These are phyloP conservation scores for Brachionus asplanchnoidis DNA, from an alignment of 1,140 invertebrate genomes.

Conservation along the genomic window DNA sequence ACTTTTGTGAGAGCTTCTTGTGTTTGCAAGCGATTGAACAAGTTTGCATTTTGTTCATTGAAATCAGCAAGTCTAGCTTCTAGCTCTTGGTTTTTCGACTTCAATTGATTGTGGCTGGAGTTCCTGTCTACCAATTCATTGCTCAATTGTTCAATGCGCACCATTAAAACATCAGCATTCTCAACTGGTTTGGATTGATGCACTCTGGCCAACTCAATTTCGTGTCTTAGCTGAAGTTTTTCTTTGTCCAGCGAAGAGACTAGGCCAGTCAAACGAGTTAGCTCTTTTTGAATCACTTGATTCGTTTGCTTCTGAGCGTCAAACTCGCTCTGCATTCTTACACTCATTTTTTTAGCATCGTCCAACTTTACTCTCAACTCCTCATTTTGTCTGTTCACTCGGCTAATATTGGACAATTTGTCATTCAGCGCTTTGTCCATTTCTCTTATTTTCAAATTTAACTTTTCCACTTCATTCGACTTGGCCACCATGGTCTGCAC, in stretches of 20 bases:
- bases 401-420: neutral
- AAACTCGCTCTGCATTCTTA: neutral
- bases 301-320: conserved; percentile 21
- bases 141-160: neutral
- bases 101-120: neutral
- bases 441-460: neutral
- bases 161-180: neutral
- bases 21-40: neutral
- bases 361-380: neutral
- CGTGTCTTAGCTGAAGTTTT: neutral
- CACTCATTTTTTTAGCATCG: neutral
- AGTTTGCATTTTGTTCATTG: neutral
- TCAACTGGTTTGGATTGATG: neutral
- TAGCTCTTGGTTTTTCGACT: neutral
- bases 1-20: conserved; percentile 18
- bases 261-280: neutral
- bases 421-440: neutral
- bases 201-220: neutral
- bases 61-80: neutral
- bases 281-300: conserved; percentile 24
- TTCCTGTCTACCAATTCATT: neutral
- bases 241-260: neutral
- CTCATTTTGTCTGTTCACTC: neutral
- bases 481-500: neutral
- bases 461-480: neutral